Evolutionary conservation across 2,797 vertebrate genomes (phyloP), one percentile per base, ranked within the genome.

Genomic region (Sternarchorhynchus goeldii): DNA sequence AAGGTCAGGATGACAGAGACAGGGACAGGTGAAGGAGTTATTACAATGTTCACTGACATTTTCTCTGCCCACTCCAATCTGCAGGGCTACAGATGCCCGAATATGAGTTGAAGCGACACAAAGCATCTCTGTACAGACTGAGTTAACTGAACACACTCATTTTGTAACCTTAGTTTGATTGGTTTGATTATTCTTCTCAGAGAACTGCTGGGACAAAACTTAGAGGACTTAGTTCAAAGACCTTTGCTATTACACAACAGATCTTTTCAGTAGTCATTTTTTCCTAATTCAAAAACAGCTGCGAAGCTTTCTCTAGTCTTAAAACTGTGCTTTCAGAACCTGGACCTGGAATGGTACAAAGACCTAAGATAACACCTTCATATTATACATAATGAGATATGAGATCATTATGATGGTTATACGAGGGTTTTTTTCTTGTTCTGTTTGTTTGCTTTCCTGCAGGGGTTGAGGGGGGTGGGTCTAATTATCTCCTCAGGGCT

Each of bases 41-140:
- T 88, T 86, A 84, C 81, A 32, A 75, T 78, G 87, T 84, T 90
- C 82, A 77, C 77, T 89, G 88, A 86, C 89, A 86, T 92, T 90
- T 82, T 89, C 84, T 75, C 77, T 86, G 80, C 69, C 59, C 12
- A 21, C 12, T 73, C 7, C 77, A 58, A 66, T 74, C 70, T 77
- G 18, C 66, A 59, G 67, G 34, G 20, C n/a, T 62, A 34, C 17
- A 34, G 57, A 76, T 55, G 64, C 65, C 39, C 25, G 39, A 82
- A 67, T 56, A 53, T 10, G 66, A 71, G 72, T 67, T 76, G 66
- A 76, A 67, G 31, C 59, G 20, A 36, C 36, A 55, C 31, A 41
- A 57, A 60, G 63, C 3, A n/a, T 55, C 50, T 55, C 25, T 3
- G 64, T 64, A 29, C 7, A 58, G 20, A 25, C n/a, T n/a, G 68